Conservation (phyloP, 2,113 vertebrate species). For the Lutjanus erythropterus region DNA sequence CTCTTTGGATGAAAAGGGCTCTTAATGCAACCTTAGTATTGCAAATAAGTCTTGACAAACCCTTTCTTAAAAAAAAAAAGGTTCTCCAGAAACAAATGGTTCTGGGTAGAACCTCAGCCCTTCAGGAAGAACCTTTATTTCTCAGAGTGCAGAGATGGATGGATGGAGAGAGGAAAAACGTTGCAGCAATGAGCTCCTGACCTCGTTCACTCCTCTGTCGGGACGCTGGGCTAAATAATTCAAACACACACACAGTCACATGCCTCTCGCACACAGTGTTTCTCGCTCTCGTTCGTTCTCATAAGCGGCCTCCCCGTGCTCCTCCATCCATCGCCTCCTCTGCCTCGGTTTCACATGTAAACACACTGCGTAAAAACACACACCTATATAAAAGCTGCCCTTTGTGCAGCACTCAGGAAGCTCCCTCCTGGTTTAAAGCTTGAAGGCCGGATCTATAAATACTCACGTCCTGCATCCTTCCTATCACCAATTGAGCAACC, state of each 20-base stretch:
- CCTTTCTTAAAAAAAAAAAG: too few species aligned
- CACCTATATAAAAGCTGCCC: slow-evolving; percentile 39
- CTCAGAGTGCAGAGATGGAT: slow-evolving; percentile 45
- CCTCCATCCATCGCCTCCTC: slow-evolving; percentile 19
- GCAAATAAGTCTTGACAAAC: too few species aligned
- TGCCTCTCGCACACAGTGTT: slow-evolving; percentile 63
- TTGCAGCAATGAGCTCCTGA: slow-evolving; percentile 80
- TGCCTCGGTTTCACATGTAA: slow-evolving; percentile 43
- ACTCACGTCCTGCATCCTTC: slow-evolving; percentile 61
- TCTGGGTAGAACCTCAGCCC: too few species aligned
- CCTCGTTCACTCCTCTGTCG: slow-evolving; percentile 83
- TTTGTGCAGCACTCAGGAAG: slow-evolving; percentile 56
- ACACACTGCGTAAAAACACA: slow-evolving; percentile 53
- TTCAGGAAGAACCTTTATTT: too few species aligned
- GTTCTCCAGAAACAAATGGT: too few species aligned
- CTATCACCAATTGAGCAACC: slow-evolving; percentile 19
- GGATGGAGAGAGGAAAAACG: slow-evolving; percentile 59
- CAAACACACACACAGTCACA: slow-evolving; percentile 72
- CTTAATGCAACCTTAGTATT: too few species aligned
- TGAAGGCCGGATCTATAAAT: slow-evolving; percentile 64
- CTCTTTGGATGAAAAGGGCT: too few species aligned
- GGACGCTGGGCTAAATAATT: slow-evolving; percentile 81
- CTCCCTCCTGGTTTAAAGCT: slow-evolving; percentile 23
- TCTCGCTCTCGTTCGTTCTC: slow-evolving; percentile 31
- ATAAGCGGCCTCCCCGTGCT: slow-evolving; percentile 50